Percentiles rank a stretch among this genome's conserved stretches.
These are phyloP conservation scores for Mastomys coucha DNA, from an alignment of 2,113 vertebrate genomes.

Conservation along the genomic window DNA sequence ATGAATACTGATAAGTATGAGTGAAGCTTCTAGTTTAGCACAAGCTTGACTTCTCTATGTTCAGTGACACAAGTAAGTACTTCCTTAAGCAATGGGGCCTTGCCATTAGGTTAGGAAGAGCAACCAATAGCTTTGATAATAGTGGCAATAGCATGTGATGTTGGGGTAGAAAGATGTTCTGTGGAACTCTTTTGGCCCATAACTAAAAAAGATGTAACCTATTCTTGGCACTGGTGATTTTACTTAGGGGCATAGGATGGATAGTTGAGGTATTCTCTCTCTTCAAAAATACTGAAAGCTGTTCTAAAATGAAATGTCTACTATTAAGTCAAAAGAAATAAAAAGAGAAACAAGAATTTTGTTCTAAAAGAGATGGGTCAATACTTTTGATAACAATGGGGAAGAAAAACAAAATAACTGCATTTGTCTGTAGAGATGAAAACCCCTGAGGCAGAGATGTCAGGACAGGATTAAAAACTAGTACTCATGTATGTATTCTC, in stretches of 20 bases:
- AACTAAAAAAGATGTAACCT: not conserved
- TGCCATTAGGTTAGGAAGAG: not conserved
- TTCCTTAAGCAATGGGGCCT: not conserved
- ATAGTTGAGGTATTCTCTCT: not conserved
- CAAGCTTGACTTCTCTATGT: not conserved
- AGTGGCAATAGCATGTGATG: not conserved
- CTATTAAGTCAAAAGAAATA: not conserved
- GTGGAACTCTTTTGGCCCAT: not conserved
- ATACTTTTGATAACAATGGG: not conserved
- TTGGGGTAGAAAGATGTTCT: too few species aligned
- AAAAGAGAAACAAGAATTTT: not conserved
- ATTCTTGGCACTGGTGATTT: not conserved
- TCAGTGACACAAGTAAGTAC: not conserved
- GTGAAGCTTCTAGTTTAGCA: not conserved
- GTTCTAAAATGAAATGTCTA: conserved; percentile 11
- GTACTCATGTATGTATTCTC: not conserved
- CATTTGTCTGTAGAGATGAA: not conserved
- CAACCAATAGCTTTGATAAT: not conserved
- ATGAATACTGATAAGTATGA: too few species aligned
- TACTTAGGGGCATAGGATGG: not conserved
- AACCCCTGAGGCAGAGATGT: not conserved
- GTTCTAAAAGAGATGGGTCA: not conserved
- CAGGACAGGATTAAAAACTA: not conserved
- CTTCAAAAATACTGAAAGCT: not conserved
- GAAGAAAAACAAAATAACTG: conserved; percentile 41